phyloP scores from a whole-genome alignment of 2,888 invertebrate species.

The Geophilus truncorum region DNA sequence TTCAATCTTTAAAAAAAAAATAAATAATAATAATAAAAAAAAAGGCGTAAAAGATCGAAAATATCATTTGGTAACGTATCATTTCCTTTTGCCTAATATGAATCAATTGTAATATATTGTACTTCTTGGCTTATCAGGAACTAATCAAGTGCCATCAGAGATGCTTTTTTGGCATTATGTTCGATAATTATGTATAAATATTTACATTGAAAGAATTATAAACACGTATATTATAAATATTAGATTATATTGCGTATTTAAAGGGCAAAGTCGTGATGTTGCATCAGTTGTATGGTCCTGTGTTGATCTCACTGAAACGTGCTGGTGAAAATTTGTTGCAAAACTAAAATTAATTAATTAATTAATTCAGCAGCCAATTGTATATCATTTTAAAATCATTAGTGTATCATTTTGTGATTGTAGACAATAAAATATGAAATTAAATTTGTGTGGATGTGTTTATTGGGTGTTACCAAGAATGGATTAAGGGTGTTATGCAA shows the following conservation, averaged over 20 bases:
- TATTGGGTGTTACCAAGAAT: neutral
- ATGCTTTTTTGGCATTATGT: conserved; percentile 23
- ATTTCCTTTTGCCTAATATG: neutral
- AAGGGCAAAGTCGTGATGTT: conserved; percentile 7
- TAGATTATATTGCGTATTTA: neutral
- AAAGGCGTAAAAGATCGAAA: neutral
- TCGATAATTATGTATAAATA: conserved; percentile 6
- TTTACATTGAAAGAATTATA: conserved; percentile 13
- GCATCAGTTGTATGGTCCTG: conserved; percentile 6
- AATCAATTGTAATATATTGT: conserved; percentile 14
- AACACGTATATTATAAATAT: conserved; percentile 10
- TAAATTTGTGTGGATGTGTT: neutral
- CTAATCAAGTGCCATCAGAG: conserved; percentile 12
- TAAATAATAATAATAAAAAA: neutral
- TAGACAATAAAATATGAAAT: conserved; percentile 18
- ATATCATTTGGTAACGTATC: conserved; percentile 11
- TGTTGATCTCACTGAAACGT: conserved; percentile 13
- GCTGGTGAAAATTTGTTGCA: conserved; percentile 5
- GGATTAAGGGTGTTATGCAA: neutral
- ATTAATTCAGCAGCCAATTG: conserved; percentile 3
- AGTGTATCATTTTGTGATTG: conserved; percentile 25
- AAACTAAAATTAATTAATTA: no score
- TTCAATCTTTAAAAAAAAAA: neutral
- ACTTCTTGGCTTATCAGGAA: conserved; percentile 9
- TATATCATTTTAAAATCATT: conserved; percentile 5